Conservation (phyloP, 2,888 invertebrate species). For the Ectemnius cavifrons region DNA sequence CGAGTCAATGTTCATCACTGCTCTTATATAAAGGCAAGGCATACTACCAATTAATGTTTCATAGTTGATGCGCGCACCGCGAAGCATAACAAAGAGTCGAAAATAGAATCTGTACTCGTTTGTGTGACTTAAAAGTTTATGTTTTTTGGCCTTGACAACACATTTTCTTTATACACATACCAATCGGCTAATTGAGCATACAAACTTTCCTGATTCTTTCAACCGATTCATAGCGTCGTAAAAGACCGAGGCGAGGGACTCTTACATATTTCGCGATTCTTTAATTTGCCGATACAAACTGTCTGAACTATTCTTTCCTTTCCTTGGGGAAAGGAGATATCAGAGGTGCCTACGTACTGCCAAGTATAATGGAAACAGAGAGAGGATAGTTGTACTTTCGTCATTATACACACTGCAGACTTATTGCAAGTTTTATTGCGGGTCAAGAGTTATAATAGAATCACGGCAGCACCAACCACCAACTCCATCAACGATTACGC, state of each 20-base stretch:
- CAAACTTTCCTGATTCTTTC: too few species aligned
- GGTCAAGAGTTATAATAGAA: slow-evolving; percentile 15
- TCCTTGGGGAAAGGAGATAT: slow-evolving; percentile 26
- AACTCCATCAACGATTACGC: slow-evolving; percentile 21
- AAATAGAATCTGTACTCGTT: not conserved
- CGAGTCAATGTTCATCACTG: slow-evolving; percentile 16
- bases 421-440: slow-evolving; percentile 18
- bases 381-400: slow-evolving; percentile 34
- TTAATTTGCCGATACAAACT: too few species aligned
- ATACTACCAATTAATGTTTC: not conserved
- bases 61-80: not conserved
- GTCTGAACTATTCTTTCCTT: slow-evolving; percentile 27
- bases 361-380: slow-evolving; percentile 47
- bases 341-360: slow-evolving; percentile 56
- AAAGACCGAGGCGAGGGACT: too few species aligned
- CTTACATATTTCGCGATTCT: too few species aligned
- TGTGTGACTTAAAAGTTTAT: not conserved
- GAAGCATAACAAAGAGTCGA: not conserved
- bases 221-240: too few species aligned
- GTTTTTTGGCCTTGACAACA: too few species aligned
- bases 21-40: slow-evolving; percentile 24
- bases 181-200: too few species aligned
- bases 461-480: slow-evolving; percentile 24
- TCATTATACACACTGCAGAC: slow-evolving; percentile 50
- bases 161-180: too few species aligned